Evolutionary conservation across 2,797 vertebrate genomes (phyloP), one percentile per base, ranked within the genome.

Genomic region (Rallus crepitans): DNA sequence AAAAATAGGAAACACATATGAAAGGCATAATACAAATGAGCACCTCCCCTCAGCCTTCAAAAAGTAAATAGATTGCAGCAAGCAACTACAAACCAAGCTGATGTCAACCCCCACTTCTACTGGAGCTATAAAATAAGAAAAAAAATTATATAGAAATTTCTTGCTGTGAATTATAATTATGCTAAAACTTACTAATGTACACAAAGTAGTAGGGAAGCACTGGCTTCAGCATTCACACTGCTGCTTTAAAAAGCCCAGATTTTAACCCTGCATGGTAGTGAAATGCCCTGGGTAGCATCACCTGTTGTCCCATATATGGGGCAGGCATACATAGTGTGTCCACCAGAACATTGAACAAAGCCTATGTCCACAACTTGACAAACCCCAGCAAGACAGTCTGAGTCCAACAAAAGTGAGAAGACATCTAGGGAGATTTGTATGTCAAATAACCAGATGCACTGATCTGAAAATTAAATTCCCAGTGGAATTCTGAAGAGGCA

Each of bases 1-100:
- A 93, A 91, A 95, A 88, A 75, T 70, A 56, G 2, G 53, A 94
- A 87, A 73, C 31, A 81, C 30, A n/a, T 86, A 91, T 53, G 40
- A 94, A 94, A 94, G 40, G 5, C 33, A 33, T 86, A 77, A 86
- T 55, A 50, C 16, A 87, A 79, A 80, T n/a, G 37, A 80, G 64
- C 55, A 76, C 35, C 30, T 87, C 52, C 35, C 20, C 16, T 0
- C 0, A 60, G 40, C 11, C 35, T 88, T 56, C 60, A 59, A 52
- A 90, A 84, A 56, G 2, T 55, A 80, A 88, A 88, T 18, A 79
- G 12, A 42, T 40, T 76, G 14, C n/a, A 79, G n/a, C 63, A 91
- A 87, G 40, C 12, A 63, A 31, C 1, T 3, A 73, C 20, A 93
- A 91, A 84, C 33, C 24, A 72, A 90, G 28, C 4, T 61, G 19